Evolutionary conservation across 1,140 invertebrate genomes (phyloP).

Genomic region (Zaprionus inermis): DNA sequence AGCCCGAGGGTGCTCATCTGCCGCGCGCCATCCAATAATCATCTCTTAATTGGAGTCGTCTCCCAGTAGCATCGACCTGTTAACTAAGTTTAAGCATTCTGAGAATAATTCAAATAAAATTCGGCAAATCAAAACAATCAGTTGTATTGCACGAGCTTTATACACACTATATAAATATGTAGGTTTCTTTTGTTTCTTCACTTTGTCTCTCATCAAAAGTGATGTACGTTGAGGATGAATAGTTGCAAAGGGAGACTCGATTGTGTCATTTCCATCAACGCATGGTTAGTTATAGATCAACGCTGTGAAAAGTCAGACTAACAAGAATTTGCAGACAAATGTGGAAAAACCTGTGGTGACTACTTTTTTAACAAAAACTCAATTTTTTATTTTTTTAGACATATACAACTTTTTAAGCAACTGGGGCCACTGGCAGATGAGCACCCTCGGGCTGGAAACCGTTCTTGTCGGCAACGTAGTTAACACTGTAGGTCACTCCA

Average conservation of each 20-base stretch:
- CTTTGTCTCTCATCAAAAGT: too few species aligned
- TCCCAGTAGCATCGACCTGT: slow-evolving; percentile 26
- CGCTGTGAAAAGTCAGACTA: too few species aligned
- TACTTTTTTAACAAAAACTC: slow-evolving; percentile 8
- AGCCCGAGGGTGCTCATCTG: slow-evolving; percentile 87
- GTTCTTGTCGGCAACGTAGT: slow-evolving; percentile 90
- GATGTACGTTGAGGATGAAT: too few species aligned
- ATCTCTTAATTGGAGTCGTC: not conserved
- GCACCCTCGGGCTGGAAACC: slow-evolving; percentile 89
- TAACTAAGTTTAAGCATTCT: slow-evolving; percentile 70
- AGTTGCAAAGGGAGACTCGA: too few species aligned
- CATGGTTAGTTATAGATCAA: too few species aligned
- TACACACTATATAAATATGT: too few species aligned
- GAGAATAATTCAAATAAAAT: slow-evolving; percentile 34
- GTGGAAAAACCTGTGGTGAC: not conserved
- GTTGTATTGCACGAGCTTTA: not conserved
- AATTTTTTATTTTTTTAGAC: slow-evolving; percentile 25
- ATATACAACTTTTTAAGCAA: slow-evolving; percentile 39
- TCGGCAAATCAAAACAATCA: slow-evolving; percentile 1
- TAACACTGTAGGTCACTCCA: slow-evolving; percentile 87
- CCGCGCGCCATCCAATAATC: slow-evolving; percentile 66
- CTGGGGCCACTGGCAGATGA: slow-evolving; percentile 86
- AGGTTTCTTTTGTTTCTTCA: too few species aligned
- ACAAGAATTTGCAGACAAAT: not conserved
- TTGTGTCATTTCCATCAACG: too few species aligned